Conservation (phyloP, 2,113 vertebrate species). For the Saguinus midas region DNA sequence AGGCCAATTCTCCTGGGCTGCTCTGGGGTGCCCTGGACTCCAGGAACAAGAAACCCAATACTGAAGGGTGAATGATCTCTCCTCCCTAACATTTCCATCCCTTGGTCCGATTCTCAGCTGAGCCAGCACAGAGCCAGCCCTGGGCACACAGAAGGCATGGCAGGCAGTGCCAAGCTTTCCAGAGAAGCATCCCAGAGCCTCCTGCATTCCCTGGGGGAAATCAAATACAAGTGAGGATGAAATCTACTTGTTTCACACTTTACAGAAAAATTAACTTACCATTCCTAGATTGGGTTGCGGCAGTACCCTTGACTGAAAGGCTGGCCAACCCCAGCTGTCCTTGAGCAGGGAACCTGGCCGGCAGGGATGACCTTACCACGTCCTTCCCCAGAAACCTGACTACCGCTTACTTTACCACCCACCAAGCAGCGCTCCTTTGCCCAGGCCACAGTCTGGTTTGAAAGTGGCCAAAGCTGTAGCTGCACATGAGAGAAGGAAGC, state of each 20-base stretch:
- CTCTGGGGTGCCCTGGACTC: background rate
- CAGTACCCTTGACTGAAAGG: background rate
- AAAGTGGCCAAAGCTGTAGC: background rate
- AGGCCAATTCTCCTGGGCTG: background rate
- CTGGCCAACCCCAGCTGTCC: background rate
- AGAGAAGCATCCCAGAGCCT: background rate
- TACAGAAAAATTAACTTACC: background rate
- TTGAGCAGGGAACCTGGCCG: background rate
- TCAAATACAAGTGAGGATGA: background rate
- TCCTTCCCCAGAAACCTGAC: conserved; percentile 35
- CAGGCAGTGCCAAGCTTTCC: background rate
- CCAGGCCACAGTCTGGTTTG: background rate
- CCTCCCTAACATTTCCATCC: background rate
- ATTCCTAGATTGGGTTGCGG: background rate
- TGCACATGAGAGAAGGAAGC: background rate
- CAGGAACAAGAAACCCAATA: background rate
- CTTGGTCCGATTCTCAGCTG: background rate
- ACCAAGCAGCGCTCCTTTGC: background rate
- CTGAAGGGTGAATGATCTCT: background rate
- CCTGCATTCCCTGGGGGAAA: background rate
- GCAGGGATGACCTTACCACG: background rate
- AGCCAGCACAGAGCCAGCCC: background rate
- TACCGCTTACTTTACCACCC: background rate
- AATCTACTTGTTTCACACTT: background rate
- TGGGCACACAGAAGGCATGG: background rate